A percentile compares a stretch with the other conserved stretches of the same genome.
phyloP scores from a whole-genome alignment of 2,888 invertebrate species.

The Nasonovia ribisnigri region DNA sequence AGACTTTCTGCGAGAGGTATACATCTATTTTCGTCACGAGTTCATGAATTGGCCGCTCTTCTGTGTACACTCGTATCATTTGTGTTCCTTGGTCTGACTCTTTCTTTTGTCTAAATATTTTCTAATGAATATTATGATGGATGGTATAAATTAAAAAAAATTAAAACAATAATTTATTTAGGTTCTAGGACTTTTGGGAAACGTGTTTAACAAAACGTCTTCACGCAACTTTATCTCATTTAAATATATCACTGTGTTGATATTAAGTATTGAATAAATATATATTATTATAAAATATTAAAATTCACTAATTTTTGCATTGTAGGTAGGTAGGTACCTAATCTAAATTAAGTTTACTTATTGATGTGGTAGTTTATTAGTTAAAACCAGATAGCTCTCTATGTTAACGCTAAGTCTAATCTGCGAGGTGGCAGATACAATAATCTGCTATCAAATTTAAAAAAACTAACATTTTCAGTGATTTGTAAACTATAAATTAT shows the following conservation, averaged over 20 bases:
- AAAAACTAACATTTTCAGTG: not conserved
- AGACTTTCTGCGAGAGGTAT: constrained; percentile 45
- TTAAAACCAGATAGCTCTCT: not conserved
- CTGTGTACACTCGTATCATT: constrained; percentile 15
- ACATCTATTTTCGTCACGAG: constrained; percentile 60
- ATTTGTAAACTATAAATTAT: not conserved
- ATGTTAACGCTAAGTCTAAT: not conserved
- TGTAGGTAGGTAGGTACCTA: not conserved
- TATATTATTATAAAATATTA: not conserved
- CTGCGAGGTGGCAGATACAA: not conserved
- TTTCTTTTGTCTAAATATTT: constrained; percentile 46
- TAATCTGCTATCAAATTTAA: not conserved
- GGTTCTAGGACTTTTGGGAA: not conserved
- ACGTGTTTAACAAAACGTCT: not conserved
- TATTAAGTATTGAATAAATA: not conserved
- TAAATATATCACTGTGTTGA: not conserved
- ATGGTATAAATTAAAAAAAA: not conserved
- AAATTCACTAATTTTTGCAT: not conserved
- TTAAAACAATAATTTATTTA: constrained; percentile 24
- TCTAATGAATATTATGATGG: not conserved
- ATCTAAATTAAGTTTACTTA: not conserved
- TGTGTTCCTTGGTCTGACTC: constrained; percentile 3
- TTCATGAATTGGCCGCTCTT: constrained; percentile 41
- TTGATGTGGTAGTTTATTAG: not conserved
- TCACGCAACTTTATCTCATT: not conserved